Evolutionary conservation across 1,140 invertebrate species (phyloP).

Genomic region (Meloidogyne floridensis): DNA sequence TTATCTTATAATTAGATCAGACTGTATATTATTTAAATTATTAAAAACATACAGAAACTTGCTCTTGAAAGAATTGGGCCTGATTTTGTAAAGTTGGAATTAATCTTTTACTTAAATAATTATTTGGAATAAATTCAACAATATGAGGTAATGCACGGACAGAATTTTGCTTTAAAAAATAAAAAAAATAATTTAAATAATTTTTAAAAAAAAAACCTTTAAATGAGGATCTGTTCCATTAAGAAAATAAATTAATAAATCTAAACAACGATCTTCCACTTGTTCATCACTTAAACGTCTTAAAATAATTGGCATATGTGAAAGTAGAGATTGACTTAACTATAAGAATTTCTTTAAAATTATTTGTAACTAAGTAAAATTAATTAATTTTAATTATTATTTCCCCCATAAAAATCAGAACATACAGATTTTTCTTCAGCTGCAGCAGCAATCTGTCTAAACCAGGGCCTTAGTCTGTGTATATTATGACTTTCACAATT

Average conservation of each 20-base stretch:
- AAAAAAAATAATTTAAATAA: not conserved
- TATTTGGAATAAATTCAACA: slow-evolving; percentile 57
- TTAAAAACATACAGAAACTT: slow-evolving; percentile 50
- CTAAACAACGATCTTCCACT: slow-evolving; percentile 52
- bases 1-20: no score
- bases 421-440: slow-evolving; percentile 31
- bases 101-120: slow-evolving; percentile 55
- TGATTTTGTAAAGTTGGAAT: slow-evolving; percentile 53
- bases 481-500: slow-evolving; percentile 63
- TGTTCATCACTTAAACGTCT: slow-evolving; percentile 50
- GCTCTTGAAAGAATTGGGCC: slow-evolving; percentile 56
- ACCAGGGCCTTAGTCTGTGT: slow-evolving; percentile 59
- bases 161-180: slow-evolving; percentile 56
- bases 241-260: slow-evolving; percentile 41
- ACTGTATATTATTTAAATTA: not conserved
- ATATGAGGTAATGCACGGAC: slow-evolving; percentile 52
- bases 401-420: not conserved
- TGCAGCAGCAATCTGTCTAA: slow-evolving; percentile 54
- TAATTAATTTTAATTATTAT: not conserved
- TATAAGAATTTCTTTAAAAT: slow-evolving; percentile 21
- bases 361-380: not conserved
- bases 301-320: slow-evolving; percentile 49
- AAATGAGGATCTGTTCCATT: slow-evolving; percentile 46
- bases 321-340: slow-evolving; percentile 44
- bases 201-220: slow-evolving; percentile 26